Evolutionary conservation across 2,797 vertebrate genomes (phyloP), one percentile per base, ranked within the genome.

Genomic region (Hafferia zeledoni): DNA sequence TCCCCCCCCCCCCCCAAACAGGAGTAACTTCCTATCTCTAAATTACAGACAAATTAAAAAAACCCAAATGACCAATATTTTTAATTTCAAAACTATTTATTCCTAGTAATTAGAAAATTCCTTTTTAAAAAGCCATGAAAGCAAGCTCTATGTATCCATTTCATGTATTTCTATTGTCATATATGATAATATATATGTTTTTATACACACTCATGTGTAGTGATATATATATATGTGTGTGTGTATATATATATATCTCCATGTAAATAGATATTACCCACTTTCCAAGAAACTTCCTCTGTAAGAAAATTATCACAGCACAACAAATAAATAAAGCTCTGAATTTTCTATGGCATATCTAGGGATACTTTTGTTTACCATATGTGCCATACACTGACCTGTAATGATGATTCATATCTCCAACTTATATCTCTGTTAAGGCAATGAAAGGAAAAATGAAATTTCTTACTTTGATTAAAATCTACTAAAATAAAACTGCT

Each of bases 61-160:
- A 5, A 67, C 20, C 2, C 1, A 19, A 6, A 1, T 2, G 28
- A 19, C 1, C 18, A 72, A 12, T 4, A 4, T 61, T 49, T 85
- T 55, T 22, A 0, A 19, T 85, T 67, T 63, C 4, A 55, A n/a
- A 75, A 61, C 15, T 22, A 25, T 46, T 68, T 61, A 31, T 41
- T 24, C 16, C 46, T 35, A n/a, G 27, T 52, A 35, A 49, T 25
- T 22, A 56, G 6, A 57, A 90, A 67, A 63, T 7, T 49, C 12
- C 3, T 31, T 79, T 67, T 70, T 37, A 13, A n/a, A 75, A 5
- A 56, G 24, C 17, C 17, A 64, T 49, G 19, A 30, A 15, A 71
- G 43, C 1, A 1, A 69, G 6, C 39, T 80, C 5, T n/a, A 4
- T 43, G 10, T 59, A 24, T 63, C 1, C 0, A 7, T 76, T 76